Conservation (phyloP, 1,140 invertebrate genomes). For the Ceratoteleas bidentatus region DNA sequence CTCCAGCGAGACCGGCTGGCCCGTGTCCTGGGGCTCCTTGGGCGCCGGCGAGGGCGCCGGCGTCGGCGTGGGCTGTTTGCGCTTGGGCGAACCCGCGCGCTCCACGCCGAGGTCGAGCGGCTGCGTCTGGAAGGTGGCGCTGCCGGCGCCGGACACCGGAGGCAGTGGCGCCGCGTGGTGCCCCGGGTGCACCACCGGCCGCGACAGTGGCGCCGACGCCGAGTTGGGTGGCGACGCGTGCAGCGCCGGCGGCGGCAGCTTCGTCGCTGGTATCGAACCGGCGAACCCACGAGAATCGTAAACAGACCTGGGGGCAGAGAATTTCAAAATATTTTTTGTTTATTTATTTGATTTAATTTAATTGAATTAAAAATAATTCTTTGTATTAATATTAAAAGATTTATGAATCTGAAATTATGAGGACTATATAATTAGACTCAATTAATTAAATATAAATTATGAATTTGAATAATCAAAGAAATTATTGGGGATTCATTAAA, state of each 20-base stretch:
- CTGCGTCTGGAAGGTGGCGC: conserved; percentile 84
- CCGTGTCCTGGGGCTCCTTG: conserved; percentile 44
- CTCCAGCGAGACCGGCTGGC: conserved; percentile 81
- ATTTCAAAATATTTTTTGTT: too few relatives aligned
- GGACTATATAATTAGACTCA: too few relatives aligned
- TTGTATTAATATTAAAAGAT: too few relatives aligned
- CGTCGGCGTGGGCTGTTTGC: conserved; percentile 80
- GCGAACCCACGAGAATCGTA: conserved; percentile 80
- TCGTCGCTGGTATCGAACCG: conserved; percentile 80
- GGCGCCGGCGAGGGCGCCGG: conserved; percentile 23
- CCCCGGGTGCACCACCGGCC: conserved; percentile 77
- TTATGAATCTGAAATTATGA: too few relatives aligned
- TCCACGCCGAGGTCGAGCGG: conserved; percentile 88
- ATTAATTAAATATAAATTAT: too few relatives aligned
- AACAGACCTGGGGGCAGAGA: conserved; percentile 70
- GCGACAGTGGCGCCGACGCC: conserved; percentile 75
- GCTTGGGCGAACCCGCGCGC: conserved; percentile 82
- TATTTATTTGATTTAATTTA: too few relatives aligned
- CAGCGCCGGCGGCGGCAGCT: conserved; percentile 81
- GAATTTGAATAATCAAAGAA: too few relatives aligned
- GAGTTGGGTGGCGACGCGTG: conserved; percentile 81
- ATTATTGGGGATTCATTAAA: too few relatives aligned
- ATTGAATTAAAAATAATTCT: too few relatives aligned
- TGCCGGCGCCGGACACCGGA: conserved; percentile 62
- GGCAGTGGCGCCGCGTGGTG: conserved; percentile 69